Conservation (phyloP, 2,113 vertebrate genomes). For the Scopus umbretta region DNA sequence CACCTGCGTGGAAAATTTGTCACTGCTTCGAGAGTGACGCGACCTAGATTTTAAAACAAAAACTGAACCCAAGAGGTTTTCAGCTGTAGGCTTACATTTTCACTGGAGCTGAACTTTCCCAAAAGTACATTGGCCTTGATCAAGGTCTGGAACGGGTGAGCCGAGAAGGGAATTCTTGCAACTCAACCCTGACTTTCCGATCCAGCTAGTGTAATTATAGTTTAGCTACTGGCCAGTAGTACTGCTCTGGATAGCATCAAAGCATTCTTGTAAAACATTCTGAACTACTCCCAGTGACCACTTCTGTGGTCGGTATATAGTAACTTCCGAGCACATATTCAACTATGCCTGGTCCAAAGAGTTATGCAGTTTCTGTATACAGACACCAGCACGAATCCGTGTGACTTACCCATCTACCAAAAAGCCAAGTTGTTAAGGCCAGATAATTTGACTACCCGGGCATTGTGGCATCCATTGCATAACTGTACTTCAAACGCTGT, state of each 20-base stretch:
- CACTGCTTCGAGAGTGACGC: not conserved
- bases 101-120: not conserved
- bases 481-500: not conserved
- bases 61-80: not conserved
- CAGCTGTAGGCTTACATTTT: conserved; percentile 18
- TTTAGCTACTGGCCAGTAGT: conserved; percentile 47
- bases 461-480: not conserved
- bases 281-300: conserved; percentile 42
- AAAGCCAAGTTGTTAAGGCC: not conserved
- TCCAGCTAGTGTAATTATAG: conserved; percentile 54
- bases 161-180: conserved; percentile 37
- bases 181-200: conserved; percentile 23
- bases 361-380: not conserved
- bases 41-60: conserved; percentile 42
- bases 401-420: not conserved
- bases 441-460: not conserved
- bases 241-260: conserved; percentile 54
- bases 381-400: not conserved
- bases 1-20: not conserved
- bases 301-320: not conserved
- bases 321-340: not conserved
- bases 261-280: conserved; percentile 38
- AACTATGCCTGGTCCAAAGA: not conserved
- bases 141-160: conserved; percentile 23
- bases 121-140: conserved; percentile 21